Conservation (phyloP, 2,797 vertebrate genomes). For the Cynopterus sphinx region DNA sequence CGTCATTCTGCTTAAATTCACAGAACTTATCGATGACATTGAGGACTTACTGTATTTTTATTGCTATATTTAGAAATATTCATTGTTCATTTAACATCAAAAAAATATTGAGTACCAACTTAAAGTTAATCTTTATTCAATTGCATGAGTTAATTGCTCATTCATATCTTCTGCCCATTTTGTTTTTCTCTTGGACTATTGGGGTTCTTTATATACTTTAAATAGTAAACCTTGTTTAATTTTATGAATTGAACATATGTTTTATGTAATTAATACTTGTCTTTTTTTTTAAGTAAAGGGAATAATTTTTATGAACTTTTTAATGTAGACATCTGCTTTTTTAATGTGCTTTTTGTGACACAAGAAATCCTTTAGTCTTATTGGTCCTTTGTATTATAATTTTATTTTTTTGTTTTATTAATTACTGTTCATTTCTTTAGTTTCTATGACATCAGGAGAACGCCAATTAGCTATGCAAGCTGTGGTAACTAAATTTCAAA, state of each 20-base stretch:
- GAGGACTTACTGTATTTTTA: background rate
- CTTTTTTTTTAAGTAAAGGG: background rate
- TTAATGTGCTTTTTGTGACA: background rate
- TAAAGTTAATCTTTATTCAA: background rate
- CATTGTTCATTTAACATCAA: background rate
- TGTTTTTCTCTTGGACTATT: background rate
- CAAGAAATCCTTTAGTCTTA: background rate
- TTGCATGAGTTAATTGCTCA: background rate
- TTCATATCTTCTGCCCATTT: background rate
- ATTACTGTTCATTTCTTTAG: background rate
- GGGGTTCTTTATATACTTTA: background rate
- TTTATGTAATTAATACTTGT: background rate
- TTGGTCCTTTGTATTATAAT: background rate
- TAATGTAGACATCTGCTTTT: background rate
- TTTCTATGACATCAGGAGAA: background rate
- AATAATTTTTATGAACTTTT: constrained; percentile 36
- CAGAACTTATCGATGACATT: background rate
- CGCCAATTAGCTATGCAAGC: background rate
- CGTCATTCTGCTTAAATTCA: background rate
- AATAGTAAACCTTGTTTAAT: background rate
- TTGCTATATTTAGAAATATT: background rate
- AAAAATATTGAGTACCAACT: background rate
- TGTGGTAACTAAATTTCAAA: constrained; percentile 18
- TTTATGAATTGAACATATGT: background rate
- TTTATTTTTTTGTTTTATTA: background rate